phyloP scores from a whole-genome alignment of 2,888 invertebrate genomes.

The Cremastinae sp. region DNA sequence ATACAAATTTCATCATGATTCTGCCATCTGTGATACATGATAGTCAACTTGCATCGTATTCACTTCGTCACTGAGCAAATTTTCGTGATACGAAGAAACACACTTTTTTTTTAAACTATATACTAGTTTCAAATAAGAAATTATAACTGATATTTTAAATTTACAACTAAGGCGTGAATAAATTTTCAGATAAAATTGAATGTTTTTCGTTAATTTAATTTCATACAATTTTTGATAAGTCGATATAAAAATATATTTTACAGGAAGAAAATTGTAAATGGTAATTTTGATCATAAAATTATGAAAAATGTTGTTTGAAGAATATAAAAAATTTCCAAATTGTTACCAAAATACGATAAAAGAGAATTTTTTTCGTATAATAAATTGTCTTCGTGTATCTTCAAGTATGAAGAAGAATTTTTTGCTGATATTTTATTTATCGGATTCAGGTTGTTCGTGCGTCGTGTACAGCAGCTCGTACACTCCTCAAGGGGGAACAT shows the following conservation, averaged over 20 bases:
- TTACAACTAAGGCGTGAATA: neutral
- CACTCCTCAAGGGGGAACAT: slow-evolving; percentile 89
- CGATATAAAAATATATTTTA: too few relatives aligned
- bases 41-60: slow-evolving; percentile 1
- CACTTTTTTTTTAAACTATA: slow-evolving; percentile 8
- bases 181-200: neutral
- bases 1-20: slow-evolving; percentile 22
- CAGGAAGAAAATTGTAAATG: too few relatives aligned
- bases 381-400: too few relatives aligned
- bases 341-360: too few relatives aligned
- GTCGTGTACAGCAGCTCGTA: slow-evolving; percentile 90
- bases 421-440: too few relatives aligned
- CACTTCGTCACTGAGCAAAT: slow-evolving; percentile 6
- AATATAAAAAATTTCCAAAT: too few relatives aligned
- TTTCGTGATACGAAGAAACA: slow-evolving; percentile 8
- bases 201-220: neutral
- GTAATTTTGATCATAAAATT: too few relatives aligned
- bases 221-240: neutral
- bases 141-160: too few relatives aligned
- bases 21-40: slow-evolving; percentile 13
- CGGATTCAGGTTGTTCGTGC: slow-evolving; percentile 92
- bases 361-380: neutral
- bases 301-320: too few relatives aligned
- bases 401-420: too few relatives aligned
- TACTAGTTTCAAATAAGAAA: too few relatives aligned